A percentile compares a stretch with the other conserved stretches of the same genome.
phyloP scores from a whole-genome alignment of 2,113 vertebrate species.

The Arizona elegans region DNA sequence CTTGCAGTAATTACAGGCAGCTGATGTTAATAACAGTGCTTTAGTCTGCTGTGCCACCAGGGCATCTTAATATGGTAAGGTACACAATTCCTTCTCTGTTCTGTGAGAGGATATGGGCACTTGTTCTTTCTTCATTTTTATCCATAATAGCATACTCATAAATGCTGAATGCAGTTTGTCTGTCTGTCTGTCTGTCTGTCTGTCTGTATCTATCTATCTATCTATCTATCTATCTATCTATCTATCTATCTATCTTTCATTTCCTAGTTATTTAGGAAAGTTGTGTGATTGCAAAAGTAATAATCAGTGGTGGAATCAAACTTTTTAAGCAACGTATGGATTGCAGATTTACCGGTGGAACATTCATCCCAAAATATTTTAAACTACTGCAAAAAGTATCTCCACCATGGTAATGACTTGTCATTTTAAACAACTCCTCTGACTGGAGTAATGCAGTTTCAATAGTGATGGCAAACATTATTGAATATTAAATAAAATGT shows the following conservation, averaged over 20 bases:
- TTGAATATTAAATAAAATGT: constrained; percentile 13
- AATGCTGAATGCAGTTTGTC: constrained; percentile 32
- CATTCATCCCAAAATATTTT: constrained; percentile 47
- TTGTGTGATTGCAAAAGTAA: constrained; percentile 53
- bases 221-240: too few relatives aligned
- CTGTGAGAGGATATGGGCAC: neutral
- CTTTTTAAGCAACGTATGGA: constrained; percentile 51
- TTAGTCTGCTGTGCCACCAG: too few relatives aligned
- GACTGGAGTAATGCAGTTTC: constrained; percentile 36
- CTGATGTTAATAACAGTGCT: too few relatives aligned
- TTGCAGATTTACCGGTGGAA: constrained; percentile 60
- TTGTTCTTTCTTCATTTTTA: neutral
- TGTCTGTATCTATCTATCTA: too few relatives aligned
- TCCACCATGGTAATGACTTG: constrained; percentile 12
- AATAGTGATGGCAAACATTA: constrained; percentile 34
- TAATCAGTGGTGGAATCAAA: constrained; percentile 61
- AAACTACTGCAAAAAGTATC: constrained; percentile 27
- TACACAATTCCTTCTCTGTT: neutral
- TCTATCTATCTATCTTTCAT: too few relatives aligned
- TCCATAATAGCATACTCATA: neutral
- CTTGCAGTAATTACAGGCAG: too few relatives aligned
- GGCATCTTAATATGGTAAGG: neutral
- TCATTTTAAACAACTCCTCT: constrained; percentile 52
- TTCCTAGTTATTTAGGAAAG: constrained; percentile 22
- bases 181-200: neutral